Base-by-base conservation (phyloP, 2,113 vertebrate genomes). In the Cricetomys ansorgei region DNA sequence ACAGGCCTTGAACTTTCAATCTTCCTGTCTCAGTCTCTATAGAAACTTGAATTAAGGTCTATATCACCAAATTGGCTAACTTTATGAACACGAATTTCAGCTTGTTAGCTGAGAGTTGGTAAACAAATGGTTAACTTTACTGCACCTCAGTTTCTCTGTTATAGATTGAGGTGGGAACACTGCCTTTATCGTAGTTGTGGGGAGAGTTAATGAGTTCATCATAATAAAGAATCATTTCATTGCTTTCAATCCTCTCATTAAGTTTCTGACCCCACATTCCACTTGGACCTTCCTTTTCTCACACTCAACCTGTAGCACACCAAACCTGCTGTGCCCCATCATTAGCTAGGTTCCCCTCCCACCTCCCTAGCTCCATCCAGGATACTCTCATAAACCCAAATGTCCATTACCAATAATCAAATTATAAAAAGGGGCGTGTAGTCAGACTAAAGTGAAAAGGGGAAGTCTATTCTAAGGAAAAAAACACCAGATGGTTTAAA, bases 281-380 rank as follows among this genome's bases (percentile, higher is more conserved):
- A 91, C 43, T 57, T 90, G 31, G 53, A 53, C 93, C 40, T 65
- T 53, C 69, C 79, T 77, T 91, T 84, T 64, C 64, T 95, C 77
- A 95, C 75, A 91, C 17, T 94, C 62, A 59, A 45, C 25, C 80
- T 13, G 15, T 6, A 83, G 19, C 64, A 90, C 57, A 84, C 3
- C 17, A 95, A 94, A 70, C 19, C 53, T 43, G 31, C 29, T 88
- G 69, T 50, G 25, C 55, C 13, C 50, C 25, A 2, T 72, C 59
- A 91, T 67, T 73, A 89, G 67, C 62, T 43, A 59, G 17, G 27
- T 77, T 87, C 59, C 85, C n/a, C 64, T 89, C 48, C 53, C 59
- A 92, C n/a, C 34, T 57, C 31, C 81, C 89, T 87, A 84, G 40
- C 43, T 50, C 86, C 72, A 43, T 40, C 21, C 4, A 43, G 55